Percentiles rank a stretch among this genome's conserved stretches.
These are phyloP conservation scores for Callimorpha dominula DNA, from an alignment of 2,888 invertebrate species.

Conservation along the genomic window DNA sequence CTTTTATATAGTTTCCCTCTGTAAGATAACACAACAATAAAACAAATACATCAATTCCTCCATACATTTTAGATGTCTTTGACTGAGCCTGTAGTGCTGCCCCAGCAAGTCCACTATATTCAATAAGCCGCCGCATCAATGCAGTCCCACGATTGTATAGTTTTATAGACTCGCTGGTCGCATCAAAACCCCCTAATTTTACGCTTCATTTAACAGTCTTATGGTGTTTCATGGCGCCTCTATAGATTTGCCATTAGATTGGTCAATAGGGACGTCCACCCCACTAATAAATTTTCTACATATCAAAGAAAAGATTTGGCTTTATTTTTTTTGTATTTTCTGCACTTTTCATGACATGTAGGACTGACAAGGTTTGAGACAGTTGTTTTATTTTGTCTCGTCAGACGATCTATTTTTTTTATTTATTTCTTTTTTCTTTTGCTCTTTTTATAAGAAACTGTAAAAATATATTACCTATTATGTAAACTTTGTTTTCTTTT, in stretches of 20 bases:
- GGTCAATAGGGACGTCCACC: constrained; percentile 63
- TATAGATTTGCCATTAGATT: constrained; percentile 81
- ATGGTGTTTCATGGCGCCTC: constrained; percentile 76
- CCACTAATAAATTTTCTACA: constrained; percentile 66
- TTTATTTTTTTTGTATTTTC: constrained; percentile 27
- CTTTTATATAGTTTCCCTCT: too few relatives aligned
- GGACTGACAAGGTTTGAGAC: constrained; percentile 2
- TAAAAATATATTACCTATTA: too few relatives aligned
- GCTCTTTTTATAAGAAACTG: too few relatives aligned
- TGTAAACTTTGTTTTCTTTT: too few relatives aligned
- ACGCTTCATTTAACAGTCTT: constrained; percentile 83
- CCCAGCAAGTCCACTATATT: constrained; percentile 42
- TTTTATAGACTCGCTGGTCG: constrained; percentile 67
- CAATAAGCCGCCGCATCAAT: constrained; percentile 52
- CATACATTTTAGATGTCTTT: constrained; percentile 22
- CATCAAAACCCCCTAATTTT: constrained; percentile 81
- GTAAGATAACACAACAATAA: neutral
- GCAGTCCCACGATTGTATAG: constrained; percentile 53
- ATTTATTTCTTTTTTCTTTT: too few relatives aligned
- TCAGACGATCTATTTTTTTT: too few relatives aligned
- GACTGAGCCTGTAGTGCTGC: constrained; percentile 26
- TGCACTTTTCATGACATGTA: constrained; percentile 27
- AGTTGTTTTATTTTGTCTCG: neutral
- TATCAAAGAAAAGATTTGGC: constrained; percentile 57
- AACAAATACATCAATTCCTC: neutral